Percentiles rank a stretch among this genome's conserved stretches.
Evolutionary conservation across 1,140 invertebrate species (phyloP).

Genomic region (Apis dorsata): DNA sequence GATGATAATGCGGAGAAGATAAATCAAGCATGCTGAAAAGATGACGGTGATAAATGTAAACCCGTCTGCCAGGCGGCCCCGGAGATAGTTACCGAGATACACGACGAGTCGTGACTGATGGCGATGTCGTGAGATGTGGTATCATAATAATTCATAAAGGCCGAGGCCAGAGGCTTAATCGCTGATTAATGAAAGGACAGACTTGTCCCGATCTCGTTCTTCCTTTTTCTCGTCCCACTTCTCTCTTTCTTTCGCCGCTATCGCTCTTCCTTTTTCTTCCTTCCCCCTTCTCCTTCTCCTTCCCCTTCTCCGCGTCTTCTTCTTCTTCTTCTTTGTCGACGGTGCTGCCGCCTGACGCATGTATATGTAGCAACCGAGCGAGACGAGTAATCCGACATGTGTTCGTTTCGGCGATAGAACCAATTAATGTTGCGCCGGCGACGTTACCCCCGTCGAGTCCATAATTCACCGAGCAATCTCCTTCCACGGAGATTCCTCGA

Average conservation of each 20-base stretch:
- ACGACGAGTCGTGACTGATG: constrained; percentile 78
- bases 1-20: constrained; percentile 78
- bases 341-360: constrained; percentile 55
- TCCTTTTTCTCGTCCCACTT: constrained; percentile 60
- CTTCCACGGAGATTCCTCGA: constrained; percentile 60
- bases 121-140: constrained; percentile 79
- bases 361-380: constrained; percentile 60
- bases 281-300: constrained; percentile 4
- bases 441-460: constrained; percentile 65
- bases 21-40: constrained; percentile 80
- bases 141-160: constrained; percentile 80
- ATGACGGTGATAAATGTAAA: constrained; percentile 80
- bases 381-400: constrained; percentile 73
- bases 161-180: constrained; percentile 75
- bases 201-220: constrained; percentile 69
- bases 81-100: constrained; percentile 75
- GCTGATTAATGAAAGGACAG: constrained; percentile 78
- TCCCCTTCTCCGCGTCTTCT: constrained; percentile 20
- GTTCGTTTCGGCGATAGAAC: constrained; percentile 73
- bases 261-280: constrained; percentile 7
- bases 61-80: constrained; percentile 74
- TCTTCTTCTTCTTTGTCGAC: constrained; percentile 36
- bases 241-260: constrained; percentile 39
- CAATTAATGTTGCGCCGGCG: constrained; percentile 71
- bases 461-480: constrained; percentile 62